Conservation (phyloP, 2,113 vertebrate species). For the Tetraodon nigroviridis region DNA sequence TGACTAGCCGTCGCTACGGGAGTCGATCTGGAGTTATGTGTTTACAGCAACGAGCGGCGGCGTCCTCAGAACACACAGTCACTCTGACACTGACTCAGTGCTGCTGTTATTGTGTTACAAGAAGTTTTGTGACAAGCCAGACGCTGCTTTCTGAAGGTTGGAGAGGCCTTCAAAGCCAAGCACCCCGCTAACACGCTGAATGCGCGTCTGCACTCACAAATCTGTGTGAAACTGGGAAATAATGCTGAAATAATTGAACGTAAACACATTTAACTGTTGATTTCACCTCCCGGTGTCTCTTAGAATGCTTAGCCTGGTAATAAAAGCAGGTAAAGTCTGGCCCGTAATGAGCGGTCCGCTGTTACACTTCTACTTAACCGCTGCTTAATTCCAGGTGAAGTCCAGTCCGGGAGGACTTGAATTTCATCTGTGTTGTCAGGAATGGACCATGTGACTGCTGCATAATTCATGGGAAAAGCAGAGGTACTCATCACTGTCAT, state of each 20-base stretch:
- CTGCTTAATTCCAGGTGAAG: background rate
- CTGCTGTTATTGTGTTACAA: constrained; percentile 5
- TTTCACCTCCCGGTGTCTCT: too few relatives aligned
- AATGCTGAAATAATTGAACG: too few relatives aligned
- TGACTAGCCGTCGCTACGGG: background rate
- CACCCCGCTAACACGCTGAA: too few relatives aligned
- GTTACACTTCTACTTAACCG: background rate
- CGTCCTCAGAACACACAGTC: constrained; percentile 7
- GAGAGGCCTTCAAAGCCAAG: too few relatives aligned
- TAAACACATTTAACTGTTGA: background rate
- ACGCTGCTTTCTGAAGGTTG: too few relatives aligned
- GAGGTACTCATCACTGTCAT: constrained; percentile 48
- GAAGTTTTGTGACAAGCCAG: background rate
- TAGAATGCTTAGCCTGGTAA: too few relatives aligned
- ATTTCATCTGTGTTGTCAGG: constrained; percentile 7
- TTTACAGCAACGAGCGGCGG: too few relatives aligned
- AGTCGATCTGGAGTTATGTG: too few relatives aligned
- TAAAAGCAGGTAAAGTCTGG: too few relatives aligned
- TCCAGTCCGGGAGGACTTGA: constrained; percentile 13
- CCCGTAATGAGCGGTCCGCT: background rate
- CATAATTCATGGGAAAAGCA: constrained; percentile 59
- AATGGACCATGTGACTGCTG: constrained; percentile 43
- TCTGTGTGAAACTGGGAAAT: too few relatives aligned
- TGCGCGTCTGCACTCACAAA: too few relatives aligned
- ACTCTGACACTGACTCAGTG: constrained; percentile 8